These are phyloP conservation scores for Euschistus heros DNA, from an alignment of 1,140 invertebrate species.

Conservation along the genomic window DNA sequence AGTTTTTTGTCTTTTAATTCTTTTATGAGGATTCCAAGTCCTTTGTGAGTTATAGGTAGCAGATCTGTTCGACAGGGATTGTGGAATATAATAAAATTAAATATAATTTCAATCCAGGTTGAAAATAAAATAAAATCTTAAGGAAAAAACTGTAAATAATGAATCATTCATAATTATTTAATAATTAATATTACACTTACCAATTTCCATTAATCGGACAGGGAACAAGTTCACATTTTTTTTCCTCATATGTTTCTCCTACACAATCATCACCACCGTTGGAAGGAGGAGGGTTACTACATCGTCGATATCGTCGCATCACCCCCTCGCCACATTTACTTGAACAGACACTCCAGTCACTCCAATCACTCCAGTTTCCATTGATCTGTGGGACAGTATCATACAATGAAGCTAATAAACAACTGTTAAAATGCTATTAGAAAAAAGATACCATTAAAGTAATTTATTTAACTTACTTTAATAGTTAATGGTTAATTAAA, in stretches of 20 bases:
- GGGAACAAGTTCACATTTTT: constrained; percentile 30
- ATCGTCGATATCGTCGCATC: constrained; percentile 37
- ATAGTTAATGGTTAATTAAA: background rate
- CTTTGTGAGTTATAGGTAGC: too few relatives aligned
- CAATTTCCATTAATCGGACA: constrained; percentile 24
- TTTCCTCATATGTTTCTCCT: constrained; percentile 35
- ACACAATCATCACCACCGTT: constrained; percentile 37
- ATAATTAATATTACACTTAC: constrained; percentile 4
- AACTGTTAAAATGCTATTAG: background rate
- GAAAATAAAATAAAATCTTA: background rate
- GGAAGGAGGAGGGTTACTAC: constrained; percentile 39
- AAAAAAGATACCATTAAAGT: background rate
- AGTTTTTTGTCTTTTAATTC: too few relatives aligned
- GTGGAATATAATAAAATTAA: too few relatives aligned
- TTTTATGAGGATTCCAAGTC: too few relatives aligned
- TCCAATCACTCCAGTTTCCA: constrained; percentile 41
- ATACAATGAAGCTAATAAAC: background rate
- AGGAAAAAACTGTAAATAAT: background rate
- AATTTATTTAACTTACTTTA: background rate
- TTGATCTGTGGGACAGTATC: constrained; percentile 19
- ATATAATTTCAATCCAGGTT: too few relatives aligned
- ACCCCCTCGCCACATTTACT: constrained; percentile 42
- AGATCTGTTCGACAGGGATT: too few relatives aligned
- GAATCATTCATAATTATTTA: background rate
- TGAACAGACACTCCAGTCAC: constrained; percentile 40